phyloP scores from a whole-genome alignment of 2,113 vertebrate genomes.

The Podocnemis expansa region DNA sequence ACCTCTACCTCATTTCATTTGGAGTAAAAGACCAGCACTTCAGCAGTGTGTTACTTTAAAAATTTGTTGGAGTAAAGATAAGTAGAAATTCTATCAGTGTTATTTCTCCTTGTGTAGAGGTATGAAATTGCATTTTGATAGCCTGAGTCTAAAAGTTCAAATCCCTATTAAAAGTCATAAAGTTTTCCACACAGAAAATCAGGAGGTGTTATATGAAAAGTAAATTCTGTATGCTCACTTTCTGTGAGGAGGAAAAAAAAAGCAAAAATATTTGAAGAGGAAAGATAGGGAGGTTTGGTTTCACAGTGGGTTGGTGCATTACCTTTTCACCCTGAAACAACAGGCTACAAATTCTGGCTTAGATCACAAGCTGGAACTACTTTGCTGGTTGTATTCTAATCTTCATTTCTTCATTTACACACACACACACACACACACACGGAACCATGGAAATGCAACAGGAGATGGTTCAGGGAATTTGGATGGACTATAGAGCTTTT shows the following conservation, averaged over 20 bases:
- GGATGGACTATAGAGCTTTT: neutral
- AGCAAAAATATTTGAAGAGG: neutral
- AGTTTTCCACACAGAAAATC: neutral
- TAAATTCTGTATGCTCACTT: neutral
- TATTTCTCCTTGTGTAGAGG: neutral
- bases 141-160: neutral
- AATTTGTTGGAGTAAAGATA: neutral
- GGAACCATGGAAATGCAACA: neutral
- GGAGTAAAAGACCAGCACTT: neutral
- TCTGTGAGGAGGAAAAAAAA: neutral
- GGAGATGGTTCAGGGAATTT: neutral
- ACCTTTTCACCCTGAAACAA: neutral
- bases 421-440: no score
- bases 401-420: neutral
- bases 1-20: fast-evolving
- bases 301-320: neutral
- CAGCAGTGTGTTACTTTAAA: neutral
- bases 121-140: neutral
- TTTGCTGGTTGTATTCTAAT: neutral
- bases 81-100: neutral
- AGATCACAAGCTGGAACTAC: neutral
- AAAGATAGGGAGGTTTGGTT: neutral
- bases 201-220: neutral
- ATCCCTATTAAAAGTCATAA: neutral
- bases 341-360: neutral